Base-by-base conservation (phyloP, 2,113 vertebrate species). In the Tapirus terrestris region DNA sequence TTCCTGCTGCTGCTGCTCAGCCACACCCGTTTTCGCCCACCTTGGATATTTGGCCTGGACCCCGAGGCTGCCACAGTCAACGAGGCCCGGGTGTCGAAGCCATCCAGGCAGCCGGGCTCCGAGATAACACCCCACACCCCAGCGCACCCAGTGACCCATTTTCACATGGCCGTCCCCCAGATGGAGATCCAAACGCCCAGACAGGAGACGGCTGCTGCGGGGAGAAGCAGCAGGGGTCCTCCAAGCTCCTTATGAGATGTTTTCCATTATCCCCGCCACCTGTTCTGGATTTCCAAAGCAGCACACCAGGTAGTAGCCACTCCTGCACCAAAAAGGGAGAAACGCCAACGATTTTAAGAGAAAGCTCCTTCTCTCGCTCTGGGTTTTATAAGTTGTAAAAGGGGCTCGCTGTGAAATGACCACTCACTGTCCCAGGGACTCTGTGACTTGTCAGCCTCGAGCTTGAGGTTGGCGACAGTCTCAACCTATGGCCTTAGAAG, bases 361-460 rank as follows among this genome's bases (percentile, higher is more conserved):
- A 56, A 21, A 83, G 60, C 56, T 33, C 73, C 79, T 75, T 68
- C 76, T 45, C 88, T 91, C 33, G 1, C 84, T 33, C 85, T 16
- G 61, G 25, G 70, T 72, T 93, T 82, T 65, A 45, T 70, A 76
- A 20, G 12, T 21, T 8, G 36, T 92, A 60, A 88, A 83, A 75
- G 72, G 93, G 75, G 33, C 68, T 89, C 45, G 29, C 84, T 96
- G 56, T 56, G 94, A 48, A 93, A 70, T 56, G 65, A 45, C 87
- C 73, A 60, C 45, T 76, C 63, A 21, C 70, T 29, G n/a, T 45
- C 85, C 65, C 60, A 14, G 93, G 53, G 27, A 63, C 81, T n/a
- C 67, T 31, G 85, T 73, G 81, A 75, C 84, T n/a, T 39, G 43
- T 45, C 43, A 79, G 48, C 18, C 81, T 65, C 9, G 2, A 48